These are phyloP conservation scores for Ellobium chinense DNA, from an alignment of 2,888 invertebrate species.

Conservation along the genomic window DNA sequence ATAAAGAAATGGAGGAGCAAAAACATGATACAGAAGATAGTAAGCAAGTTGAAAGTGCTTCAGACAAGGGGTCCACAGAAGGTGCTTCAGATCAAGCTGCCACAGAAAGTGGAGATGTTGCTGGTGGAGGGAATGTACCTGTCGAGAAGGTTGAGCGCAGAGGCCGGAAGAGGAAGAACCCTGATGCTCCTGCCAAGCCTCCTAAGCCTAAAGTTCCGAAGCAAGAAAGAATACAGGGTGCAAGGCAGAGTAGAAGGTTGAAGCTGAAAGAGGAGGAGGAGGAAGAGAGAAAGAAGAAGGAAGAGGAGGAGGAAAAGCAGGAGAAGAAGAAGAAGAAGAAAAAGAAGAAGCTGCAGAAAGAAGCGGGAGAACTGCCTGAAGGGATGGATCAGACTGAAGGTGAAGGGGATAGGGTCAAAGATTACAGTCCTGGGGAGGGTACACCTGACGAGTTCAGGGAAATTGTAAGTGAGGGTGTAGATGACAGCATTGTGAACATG, in stretches of 20 bases:
- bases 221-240: conserved; percentile 7
- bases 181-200: neutral
- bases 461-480: conserved; percentile 15
- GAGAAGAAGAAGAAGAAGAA: conserved; percentile 23
- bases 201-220: neutral
- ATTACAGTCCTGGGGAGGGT: neutral
- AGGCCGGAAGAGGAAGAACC: conserved; percentile 12
- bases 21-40: too few species aligned
- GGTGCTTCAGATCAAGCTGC: neutral
- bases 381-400: neutral
- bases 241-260: conserved; percentile 35
- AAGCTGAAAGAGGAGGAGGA: conserved; percentile 33
- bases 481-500: conserved; percentile 23
- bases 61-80: neutral
- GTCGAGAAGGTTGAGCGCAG: neutral
- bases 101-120: too few species aligned
- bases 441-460: conserved; percentile 9
- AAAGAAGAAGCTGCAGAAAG: neutral
- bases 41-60: too few species aligned
- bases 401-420: neutral
- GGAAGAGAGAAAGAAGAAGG: conserved; percentile 30
- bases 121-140: too few species aligned
- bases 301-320: neutral
- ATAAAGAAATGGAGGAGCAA: neutral
- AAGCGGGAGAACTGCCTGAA: neutral